Evolutionary conservation across 1,140 invertebrate genomes (phyloP), one percentile per base, ranked within the genome.

Genomic region (Nautilus pompilius): DNA sequence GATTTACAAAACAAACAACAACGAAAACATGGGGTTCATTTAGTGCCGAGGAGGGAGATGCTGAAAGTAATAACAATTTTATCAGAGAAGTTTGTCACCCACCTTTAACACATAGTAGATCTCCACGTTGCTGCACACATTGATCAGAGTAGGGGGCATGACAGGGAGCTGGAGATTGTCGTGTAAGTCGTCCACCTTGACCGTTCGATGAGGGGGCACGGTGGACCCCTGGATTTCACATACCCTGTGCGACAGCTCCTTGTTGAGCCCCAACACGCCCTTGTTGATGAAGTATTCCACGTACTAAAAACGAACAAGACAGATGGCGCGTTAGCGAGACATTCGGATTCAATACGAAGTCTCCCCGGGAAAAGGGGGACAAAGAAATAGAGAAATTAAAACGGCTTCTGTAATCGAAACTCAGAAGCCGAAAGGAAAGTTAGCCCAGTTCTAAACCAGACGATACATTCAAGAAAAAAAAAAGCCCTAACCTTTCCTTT

Each of bases 41-140:
- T n/a, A n/a, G n/a, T n/a, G n/a, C n/a, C n/a, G n/a, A n/a, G n/a
- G n/a, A n/a, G n/a, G n/a, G n/a, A n/a, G n/a, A n/a, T n/a, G n/a
- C n/a, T n/a, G n/a, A n/a, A n/a, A n/a, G n/a, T n/a, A n/a, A n/a
- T n/a, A n/a, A n/a, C n/a, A n/a, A n/a, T n/a, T n/a, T n/a, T n/a
- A n/a, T n/a, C n/a, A n/a, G n/a, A n/a, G n/a, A n/a, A n/a, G n/a
- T n/a, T n/a, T n/a, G n/a, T n/a, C 28, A 56, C 80, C 78, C 81
- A 92, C 90, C 82, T 90, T 90, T 30, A 93, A 83, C 49, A 90
- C 85, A 76, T 93, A 93, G 75, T 91, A 90, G 63, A 93, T 90
- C 79, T 92, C 89, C 34, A 92, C 86, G 24, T 93, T 83, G 62
- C 89, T 86, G 80, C 90, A 92, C 45, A 91, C 87, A 2, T 89